Evolutionary conservation across 2,797 vertebrate species (phyloP).

Genomic region (Gallirallus australis): DNA sequence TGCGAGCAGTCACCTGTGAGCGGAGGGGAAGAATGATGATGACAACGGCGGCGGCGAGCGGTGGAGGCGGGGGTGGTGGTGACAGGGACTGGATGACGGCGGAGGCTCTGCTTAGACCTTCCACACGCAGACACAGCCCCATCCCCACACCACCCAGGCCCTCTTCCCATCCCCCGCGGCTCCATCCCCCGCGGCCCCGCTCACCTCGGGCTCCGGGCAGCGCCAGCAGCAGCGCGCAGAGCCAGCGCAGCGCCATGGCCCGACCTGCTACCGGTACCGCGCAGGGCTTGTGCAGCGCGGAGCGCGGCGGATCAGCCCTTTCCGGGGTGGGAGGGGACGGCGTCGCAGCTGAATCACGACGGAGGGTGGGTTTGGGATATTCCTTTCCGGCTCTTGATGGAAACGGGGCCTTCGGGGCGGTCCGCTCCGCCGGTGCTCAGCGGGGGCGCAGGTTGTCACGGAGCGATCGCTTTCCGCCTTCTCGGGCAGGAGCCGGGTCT

Average conservation of each 20-base stretch:
- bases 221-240: not conserved
- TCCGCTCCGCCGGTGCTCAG: no score
- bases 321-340: not conserved
- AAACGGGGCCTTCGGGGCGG: not conserved
- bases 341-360: no score
- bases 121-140: not conserved
- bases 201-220: not conserved
- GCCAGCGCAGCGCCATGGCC: not conserved
- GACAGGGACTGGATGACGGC: not conserved
- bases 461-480: not conserved
- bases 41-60: not conserved
- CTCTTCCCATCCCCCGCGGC: not conserved
- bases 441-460: no score
- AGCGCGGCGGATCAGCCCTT: not conserved
- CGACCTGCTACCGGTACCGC: no score
- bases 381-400: no score
- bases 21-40: no score
- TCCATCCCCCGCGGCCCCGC: not conserved
- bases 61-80: no score
- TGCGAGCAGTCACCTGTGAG: not conserved
- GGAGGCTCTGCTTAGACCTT: not conserved
- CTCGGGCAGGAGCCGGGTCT: accelerated
- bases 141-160: not conserved
- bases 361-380: no score
- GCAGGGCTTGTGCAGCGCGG: no score